Base-by-base conservation (phyloP, 1,140 invertebrate genomes). In the Leptinotarsa lineolata region DNA sequence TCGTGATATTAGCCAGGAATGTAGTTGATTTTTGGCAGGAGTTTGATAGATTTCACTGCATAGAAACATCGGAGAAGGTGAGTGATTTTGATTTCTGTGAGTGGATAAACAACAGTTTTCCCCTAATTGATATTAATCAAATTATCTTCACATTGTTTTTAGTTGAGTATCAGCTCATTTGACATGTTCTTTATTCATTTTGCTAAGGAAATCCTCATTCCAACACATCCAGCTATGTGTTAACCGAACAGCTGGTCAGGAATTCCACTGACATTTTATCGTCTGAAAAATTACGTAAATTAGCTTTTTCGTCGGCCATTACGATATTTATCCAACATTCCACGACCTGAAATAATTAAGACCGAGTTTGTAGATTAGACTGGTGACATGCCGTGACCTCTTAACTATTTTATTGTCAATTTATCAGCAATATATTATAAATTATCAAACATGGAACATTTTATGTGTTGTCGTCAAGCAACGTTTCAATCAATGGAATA, bases 381-480 rank as follows among this genome's bases (percentile, higher is more conserved):
- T 48, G 70, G 66, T 72, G 63, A 75, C 24, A 75, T 61, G 74
- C 21, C 74, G 69, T 58, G 74, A 72, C 71, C 74, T 61, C 46
- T 72, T 72, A 72, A 75, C 74, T 75, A 75, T 72, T 69, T 75
- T 75, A 75, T 72, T 75, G 74, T 75, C 70, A 75, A 75, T 72
- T 75, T 75, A 75, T 75, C 74, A 54, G 48, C 48, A 18, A 54
- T 54, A 54, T 54, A 54, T 54, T 54, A 54, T 18, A 18, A 54
- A 18, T 54, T 54, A 54, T 54, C 48, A 4, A 54, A 18, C 15
- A 54, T 54, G 48, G 16, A 54, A 54, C 48, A 54, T 54, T 54
- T 54, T n/a, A 54, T 54, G 48, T 54, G 48, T 54, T 54, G 48
- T 54, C 48, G 48, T 54, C 48, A 54, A 54, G 48, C 48, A 18